phyloP scores from a whole-genome alignment of 1,140 invertebrate genomes.

The Diabrotica undecimpunctata region DNA sequence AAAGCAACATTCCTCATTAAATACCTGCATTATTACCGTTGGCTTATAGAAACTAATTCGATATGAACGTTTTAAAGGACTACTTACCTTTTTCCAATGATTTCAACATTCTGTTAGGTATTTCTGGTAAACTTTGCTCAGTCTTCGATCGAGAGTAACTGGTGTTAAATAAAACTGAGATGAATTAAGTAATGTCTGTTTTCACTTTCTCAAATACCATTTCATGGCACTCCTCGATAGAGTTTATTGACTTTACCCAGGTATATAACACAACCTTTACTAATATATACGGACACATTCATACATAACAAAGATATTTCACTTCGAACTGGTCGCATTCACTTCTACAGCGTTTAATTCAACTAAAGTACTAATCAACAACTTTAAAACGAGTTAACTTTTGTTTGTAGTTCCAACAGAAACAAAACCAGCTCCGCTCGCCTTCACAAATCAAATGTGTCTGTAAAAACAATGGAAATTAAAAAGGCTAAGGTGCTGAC shows the following conservation, averaged over 20 bases:
- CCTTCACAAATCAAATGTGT: constrained; percentile 29
- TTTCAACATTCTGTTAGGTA: neutral
- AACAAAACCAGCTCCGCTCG: constrained; percentile 24
- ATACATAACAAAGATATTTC: neutral
- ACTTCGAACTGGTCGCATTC: constrained; percentile 1
- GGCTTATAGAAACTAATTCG: too few relatives aligned
- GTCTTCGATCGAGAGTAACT: too few relatives aligned
- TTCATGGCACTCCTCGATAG: constrained; percentile 39
- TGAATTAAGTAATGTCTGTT: constrained; percentile 34
- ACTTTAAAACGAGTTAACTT: neutral
- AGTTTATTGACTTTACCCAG: constrained; percentile 43
- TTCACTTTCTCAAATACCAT: constrained; percentile 40
- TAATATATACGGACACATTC: neutral
- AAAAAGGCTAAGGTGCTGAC: constrained; percentile 27
- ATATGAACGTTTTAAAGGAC: too few relatives aligned
- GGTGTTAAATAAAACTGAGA: too few relatives aligned
- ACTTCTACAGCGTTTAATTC: constrained; percentile 27
- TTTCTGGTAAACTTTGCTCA: neutral
- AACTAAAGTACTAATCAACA: constrained; percentile 10
- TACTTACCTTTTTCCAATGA: neutral
- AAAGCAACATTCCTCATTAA: constrained; percentile 13
- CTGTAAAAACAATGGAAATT: constrained; percentile 40
- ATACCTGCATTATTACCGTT: neutral
- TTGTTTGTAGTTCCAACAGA: constrained; percentile 5
- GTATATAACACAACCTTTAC: constrained; percentile 26